Evolutionary conservation across 2,797 vertebrate genomes (phyloP).

Genomic region (Schizopygopsis pylzovi): DNA sequence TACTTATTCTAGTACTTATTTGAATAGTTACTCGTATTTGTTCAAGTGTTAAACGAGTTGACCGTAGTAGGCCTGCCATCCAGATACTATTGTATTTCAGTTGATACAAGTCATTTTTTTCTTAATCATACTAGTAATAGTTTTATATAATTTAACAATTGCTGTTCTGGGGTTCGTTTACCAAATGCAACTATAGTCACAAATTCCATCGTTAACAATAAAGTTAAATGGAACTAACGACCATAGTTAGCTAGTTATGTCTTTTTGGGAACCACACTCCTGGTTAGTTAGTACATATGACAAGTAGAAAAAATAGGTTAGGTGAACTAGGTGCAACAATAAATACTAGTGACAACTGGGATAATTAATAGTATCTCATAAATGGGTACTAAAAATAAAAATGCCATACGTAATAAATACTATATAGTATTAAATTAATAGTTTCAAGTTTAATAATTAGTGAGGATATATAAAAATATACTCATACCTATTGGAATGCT

Average conservation of each 20-base stretch:
- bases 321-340: background rate
- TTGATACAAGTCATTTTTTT: background rate
- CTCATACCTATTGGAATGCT: background rate
- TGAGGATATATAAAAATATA: background rate
- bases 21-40: background rate
- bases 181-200: background rate
- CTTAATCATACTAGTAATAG: background rate
- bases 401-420: background rate
- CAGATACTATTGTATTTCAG: background rate
- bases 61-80: background rate
- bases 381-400: background rate
- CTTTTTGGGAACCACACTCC: background rate
- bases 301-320: background rate
- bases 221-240: background rate
- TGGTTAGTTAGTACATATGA: background rate
- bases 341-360: background rate
- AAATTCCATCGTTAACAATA: background rate
- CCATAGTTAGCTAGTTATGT: background rate
- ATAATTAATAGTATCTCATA: background rate
- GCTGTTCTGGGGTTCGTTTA: background rate
- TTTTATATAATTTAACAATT: background rate
- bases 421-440: background rate
- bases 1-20: background rate
- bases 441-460: background rate
- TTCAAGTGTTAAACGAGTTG: background rate